These are phyloP conservation scores for Australoheros facetus DNA, from an alignment of 2,797 vertebrate genomes.

Conservation along the genomic window DNA sequence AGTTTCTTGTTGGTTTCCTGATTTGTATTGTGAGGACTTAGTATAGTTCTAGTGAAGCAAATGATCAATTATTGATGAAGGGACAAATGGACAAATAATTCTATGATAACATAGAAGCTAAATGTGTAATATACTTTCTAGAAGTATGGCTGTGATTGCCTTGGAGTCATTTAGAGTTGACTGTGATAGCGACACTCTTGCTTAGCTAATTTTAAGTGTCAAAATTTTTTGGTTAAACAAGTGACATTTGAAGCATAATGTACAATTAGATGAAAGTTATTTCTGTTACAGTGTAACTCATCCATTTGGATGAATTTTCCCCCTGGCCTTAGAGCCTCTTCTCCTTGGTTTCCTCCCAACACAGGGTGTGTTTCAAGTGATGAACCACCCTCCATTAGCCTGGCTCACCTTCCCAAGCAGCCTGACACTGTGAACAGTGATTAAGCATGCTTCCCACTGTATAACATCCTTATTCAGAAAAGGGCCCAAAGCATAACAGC, in stretches of 20 bases:
- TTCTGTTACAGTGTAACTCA: not conserved
- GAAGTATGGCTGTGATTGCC: not conserved
- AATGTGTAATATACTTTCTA: not conserved
- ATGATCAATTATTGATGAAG: not conserved
- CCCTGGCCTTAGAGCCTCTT: not conserved
- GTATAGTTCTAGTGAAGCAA: not conserved
- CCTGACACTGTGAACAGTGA: conserved; percentile 64
- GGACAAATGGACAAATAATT: not conserved
- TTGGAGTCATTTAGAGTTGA: too few species aligned
- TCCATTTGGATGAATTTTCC: not conserved
- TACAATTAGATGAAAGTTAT: not conserved
- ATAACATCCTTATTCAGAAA: conserved; percentile 66
- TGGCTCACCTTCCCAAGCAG: conserved; percentile 47
- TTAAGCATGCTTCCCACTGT: conserved; percentile 63
- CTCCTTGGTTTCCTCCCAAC: not conserved
- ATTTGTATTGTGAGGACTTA: too few species aligned
- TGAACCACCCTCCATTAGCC: conserved; percentile 60
- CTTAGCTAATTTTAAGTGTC: not conserved
- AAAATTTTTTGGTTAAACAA: not conserved
- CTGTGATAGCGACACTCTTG: too few species aligned
- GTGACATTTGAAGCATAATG: not conserved
- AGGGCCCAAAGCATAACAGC: conserved; percentile 66
- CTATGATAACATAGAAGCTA: not conserved
- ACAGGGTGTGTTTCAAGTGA: conserved; percentile 36
- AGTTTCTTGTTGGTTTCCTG: too few species aligned